Conservation (phyloP, 1,140 invertebrate genomes). For the Palaemon carinicauda region DNA sequence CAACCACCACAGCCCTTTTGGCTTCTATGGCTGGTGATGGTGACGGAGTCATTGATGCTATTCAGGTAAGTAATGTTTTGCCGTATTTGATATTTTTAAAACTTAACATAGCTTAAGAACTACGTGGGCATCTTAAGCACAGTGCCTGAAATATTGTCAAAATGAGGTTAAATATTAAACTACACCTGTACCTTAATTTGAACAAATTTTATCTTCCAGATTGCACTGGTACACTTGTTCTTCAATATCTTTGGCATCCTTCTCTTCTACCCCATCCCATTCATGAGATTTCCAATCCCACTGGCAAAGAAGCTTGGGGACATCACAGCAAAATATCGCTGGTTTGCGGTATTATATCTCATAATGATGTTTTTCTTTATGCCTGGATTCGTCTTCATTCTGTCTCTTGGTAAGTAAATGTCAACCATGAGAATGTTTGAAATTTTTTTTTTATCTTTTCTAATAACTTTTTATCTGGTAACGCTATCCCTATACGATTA, state of each 20-base stretch:
- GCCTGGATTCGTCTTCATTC: conserved; percentile 66
- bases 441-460: no score
- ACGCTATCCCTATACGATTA: no score
- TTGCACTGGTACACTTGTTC: conserved; percentile 73
- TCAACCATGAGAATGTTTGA: neutral
- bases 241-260: conserved; percentile 74
- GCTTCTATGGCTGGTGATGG: conserved; percentile 68
- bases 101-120: no score
- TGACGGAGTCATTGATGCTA: conserved; percentile 63
- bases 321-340: conserved; percentile 68
- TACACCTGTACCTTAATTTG: neutral
- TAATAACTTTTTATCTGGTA: no score
- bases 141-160: no score
- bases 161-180: no score
- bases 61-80: conserved; percentile 62
- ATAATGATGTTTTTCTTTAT: conserved; percentile 68
- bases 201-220: conserved; percentile 61
- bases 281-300: conserved; percentile 69
- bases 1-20: conserved; percentile 70
- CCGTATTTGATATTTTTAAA: no score
- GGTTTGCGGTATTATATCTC: conserved; percentile 70
- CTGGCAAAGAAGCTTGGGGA: conserved; percentile 69
- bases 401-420: conserved; percentile 61
- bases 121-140: no score
- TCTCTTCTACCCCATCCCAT: conserved; percentile 73